Evolutionary conservation across 2,113 vertebrate genomes (phyloP), one percentile per base, ranked within the genome.

Genomic region (Solea senegalensis): DNA sequence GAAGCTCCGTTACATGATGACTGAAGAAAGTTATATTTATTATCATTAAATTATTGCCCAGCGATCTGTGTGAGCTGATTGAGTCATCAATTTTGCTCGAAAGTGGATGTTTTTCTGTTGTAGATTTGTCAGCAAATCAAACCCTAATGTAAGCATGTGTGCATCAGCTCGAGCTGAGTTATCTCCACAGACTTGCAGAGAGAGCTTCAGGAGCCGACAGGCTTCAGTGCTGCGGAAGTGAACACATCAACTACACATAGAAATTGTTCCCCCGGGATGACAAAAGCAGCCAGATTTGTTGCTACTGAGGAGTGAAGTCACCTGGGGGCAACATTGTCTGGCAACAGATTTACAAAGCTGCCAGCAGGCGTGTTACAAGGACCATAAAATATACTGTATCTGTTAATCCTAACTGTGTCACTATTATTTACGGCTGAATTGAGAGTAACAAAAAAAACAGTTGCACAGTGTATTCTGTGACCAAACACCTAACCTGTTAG

Each of bases 361-460:
- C 72, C 41, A 12, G 58, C 52, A 50, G 68, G 55, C 14, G 14
- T 59, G 58, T 64, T 52, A 56, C 49, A 46, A 28, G 69, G 28
- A 57, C 26, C 14, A 13, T 55, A 63, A 45, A 78, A 48, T 16
- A 54, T 67, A 34, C 34, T 34, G 34, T 34, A 63, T 34, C 48
- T 3, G 43, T 78, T 54, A 64, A 79, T 69, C 60, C 40, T 6
- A 16, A 41, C 26, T 56, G 40, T 68, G 72, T 41, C 64, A 4
- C 28, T 21, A 3, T 71, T 34, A 58, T 82, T 82, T 50, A 72
- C 44, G 16, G 52, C 40, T n/a, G 3, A 56, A 78, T 63, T 26
- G 41, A 76, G 45, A 52, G 16, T 4, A 69, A 49, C 16, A 64
- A 71, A 34, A 58, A 58, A 55, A 21, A 26, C 1, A 8, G 16